phyloP scores from a whole-genome alignment of 2,113 vertebrate species.

The Mesitornis unicolor region DNA sequence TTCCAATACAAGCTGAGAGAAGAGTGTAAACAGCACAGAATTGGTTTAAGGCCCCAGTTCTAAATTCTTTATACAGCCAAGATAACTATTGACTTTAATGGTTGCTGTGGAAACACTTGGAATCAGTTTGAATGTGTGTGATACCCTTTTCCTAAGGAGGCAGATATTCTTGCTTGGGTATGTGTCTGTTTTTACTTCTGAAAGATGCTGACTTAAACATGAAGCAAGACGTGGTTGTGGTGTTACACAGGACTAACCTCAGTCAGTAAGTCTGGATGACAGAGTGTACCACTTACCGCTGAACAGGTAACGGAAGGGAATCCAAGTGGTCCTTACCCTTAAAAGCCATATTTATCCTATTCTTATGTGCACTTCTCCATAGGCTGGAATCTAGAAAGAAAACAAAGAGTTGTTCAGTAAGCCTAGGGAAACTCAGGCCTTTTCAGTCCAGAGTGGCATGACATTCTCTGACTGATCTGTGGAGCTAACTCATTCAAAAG shows the following conservation, averaged over 20 bases:
- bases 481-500: not conserved
- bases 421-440: not conserved
- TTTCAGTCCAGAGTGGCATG: not conserved
- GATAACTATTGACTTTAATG: not conserved
- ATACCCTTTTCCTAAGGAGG: not conserved
- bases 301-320: slow-evolving; percentile 77
- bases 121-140: not conserved
- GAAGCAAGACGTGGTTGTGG: not conserved
- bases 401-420: not conserved
- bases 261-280: not conserved
- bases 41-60: not conserved
- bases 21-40: not conserved
- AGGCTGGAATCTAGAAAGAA: slow-evolving; percentile 49
- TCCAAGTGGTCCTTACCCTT: slow-evolving; percentile 77
- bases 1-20: not conserved
- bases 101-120: not conserved
- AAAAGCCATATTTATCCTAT: slow-evolving; percentile 80
- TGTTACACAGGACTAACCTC: not conserved
- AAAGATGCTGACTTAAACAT: not conserved
- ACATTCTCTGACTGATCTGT: not conserved
- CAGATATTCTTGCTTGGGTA: not conserved
- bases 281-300: slow-evolving; percentile 77
- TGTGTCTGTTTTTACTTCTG: not conserved
- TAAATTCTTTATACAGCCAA: not conserved
- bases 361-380: not conserved